phyloP scores from a whole-genome alignment of 2,113 vertebrate genomes.

The Lates calcarifer region DNA sequence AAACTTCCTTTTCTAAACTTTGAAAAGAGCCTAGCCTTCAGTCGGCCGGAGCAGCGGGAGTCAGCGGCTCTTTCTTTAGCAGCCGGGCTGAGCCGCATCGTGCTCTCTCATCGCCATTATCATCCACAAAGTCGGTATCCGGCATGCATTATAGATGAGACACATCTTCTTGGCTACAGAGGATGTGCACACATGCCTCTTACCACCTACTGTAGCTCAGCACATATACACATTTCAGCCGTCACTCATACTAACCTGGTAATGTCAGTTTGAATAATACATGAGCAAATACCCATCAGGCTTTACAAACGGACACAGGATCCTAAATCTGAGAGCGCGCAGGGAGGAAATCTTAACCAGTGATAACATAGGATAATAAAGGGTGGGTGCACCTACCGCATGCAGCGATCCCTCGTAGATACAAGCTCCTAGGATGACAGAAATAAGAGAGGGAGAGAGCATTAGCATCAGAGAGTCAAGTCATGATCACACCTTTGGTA shows the following conservation, averaged over 20 bases:
- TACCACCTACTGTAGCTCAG: constrained; percentile 23
- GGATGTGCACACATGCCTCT: constrained; percentile 3
- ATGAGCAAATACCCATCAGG: constrained; percentile 45
- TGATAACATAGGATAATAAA: background rate
- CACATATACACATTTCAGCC: constrained; percentile 3
- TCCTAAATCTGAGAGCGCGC: constrained; percentile 3
- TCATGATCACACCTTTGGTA: constrained; percentile 4
- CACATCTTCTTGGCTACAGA: constrained; percentile 40
- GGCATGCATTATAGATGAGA: constrained; percentile 69
- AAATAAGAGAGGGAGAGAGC: background rate
- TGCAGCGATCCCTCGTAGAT: constrained; percentile 85
- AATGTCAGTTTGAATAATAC: constrained; percentile 52
- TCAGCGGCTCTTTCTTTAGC: background rate
- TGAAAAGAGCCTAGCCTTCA: constrained; percentile 30
- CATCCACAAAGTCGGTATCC: constrained; percentile 48
- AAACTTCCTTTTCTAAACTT: constrained; percentile 21
- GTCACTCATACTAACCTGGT: constrained; percentile 25
- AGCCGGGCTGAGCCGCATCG: constrained; percentile 9
- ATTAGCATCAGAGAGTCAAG: constrained; percentile 29
- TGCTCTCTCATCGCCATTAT: constrained; percentile 43
- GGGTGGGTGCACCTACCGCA: constrained; percentile 86
- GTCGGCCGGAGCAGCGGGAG: constrained; percentile 16
- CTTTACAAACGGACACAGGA: constrained; percentile 11
- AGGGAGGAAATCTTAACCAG: background rate
- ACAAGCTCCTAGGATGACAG: constrained; percentile 88